These are phyloP conservation scores for Apamea epomidion DNA, from an alignment of 2,888 invertebrate species.

Conservation along the genomic window DNA sequence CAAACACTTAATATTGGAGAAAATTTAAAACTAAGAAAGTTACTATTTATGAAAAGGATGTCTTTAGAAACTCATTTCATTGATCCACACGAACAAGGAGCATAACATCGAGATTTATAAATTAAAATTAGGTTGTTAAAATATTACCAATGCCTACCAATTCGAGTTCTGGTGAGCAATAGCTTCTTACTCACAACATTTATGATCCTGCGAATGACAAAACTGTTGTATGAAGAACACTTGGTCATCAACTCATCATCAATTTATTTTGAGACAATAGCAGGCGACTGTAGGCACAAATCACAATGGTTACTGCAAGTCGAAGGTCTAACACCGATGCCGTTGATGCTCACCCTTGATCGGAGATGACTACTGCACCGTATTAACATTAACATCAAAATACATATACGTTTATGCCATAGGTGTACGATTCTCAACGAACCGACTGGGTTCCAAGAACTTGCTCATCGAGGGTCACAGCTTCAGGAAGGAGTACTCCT, in stretches of 20 bases:
- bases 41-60: neutral
- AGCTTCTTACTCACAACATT: neutral
- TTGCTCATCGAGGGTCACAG: conserved; percentile 55
- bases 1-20: neutral
- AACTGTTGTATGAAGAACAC: neutral
- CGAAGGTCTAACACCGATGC: neutral
- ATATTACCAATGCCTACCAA: neutral
- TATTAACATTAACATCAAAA: neutral
- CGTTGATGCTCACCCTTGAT: neutral
- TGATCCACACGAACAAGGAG: neutral
- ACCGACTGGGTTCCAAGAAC: conserved; percentile 51
- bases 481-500: conserved; percentile 59
- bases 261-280: neutral
- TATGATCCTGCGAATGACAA: neutral
- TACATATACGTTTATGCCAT: conserved; percentile 42
- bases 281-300: neutral
- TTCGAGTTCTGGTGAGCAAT: neutral
- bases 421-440: conserved; percentile 61
- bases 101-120: neutral
- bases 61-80: neutral
- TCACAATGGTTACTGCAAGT: neutral
- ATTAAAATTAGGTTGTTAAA: neutral
- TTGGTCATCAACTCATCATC: neutral
- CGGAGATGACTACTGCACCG: no score
- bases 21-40: neutral